Conservation (phyloP, 2,797 vertebrate species). For the Amazonetta brasiliensis region DNA sequence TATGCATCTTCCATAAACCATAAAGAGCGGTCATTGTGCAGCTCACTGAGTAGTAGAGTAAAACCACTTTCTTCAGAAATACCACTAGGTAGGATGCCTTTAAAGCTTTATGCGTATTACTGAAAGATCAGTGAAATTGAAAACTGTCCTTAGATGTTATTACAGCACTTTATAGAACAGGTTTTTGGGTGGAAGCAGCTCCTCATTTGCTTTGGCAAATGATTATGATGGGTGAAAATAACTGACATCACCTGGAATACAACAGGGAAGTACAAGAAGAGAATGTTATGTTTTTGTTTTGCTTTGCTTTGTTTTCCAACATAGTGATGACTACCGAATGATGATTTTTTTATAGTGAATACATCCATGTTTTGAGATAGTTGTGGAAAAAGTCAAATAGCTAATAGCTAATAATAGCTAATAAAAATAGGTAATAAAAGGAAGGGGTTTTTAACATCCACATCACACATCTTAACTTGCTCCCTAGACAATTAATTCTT, state of each 20-base stretch:
- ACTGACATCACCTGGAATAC: background rate
- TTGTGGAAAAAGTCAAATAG: background rate
- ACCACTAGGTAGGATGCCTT: background rate
- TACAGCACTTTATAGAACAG: background rate
- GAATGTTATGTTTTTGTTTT: background rate
- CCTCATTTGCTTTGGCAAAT: background rate
- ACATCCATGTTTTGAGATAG: background rate
- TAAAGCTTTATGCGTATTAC: background rate
- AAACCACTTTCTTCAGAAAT: background rate
- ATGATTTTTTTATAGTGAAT: background rate
- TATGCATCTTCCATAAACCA: background rate
- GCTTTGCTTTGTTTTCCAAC: background rate
- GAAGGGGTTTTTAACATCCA: background rate
- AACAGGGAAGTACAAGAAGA: background rate
- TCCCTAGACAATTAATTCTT: background rate
- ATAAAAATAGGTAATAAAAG: background rate
- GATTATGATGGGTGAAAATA: background rate
- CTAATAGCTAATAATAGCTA: background rate
- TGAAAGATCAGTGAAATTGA: background rate
- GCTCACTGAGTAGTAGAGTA: background rate
- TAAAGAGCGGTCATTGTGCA: background rate
- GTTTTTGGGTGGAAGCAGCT: background rate
- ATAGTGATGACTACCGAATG: background rate
- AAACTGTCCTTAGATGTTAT: background rate
- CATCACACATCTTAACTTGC: background rate